A percentile compares a stretch with the other conserved stretches of the same genome.
Evolutionary conservation across 2,888 invertebrate genomes (phyloP).

Genomic region (Germaria angustata): DNA sequence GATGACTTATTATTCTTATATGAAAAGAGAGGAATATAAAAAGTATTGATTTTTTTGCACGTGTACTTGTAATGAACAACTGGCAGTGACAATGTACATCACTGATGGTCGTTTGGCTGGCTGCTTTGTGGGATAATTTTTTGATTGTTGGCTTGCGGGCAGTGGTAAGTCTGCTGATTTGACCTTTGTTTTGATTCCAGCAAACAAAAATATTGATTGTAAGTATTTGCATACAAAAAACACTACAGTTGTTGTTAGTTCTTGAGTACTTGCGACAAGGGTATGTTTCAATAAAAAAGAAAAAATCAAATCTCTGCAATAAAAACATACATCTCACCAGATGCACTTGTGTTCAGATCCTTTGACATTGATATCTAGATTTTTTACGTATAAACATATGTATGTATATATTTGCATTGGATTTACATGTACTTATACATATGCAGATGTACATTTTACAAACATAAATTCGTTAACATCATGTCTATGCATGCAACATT

Average conservation of each 20-base stretch:
- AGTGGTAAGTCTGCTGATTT: slow-evolving; percentile 28
- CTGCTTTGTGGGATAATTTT: slow-evolving; percentile 1
- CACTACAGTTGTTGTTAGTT: slow-evolving; percentile 42
- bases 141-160: slow-evolving; percentile 4
- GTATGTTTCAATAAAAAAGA: slow-evolving; percentile 32
- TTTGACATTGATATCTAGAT: slow-evolving; percentile 35
- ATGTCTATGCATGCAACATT: background rate
- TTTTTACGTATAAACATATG: background rate
- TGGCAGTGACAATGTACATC: slow-evolving; percentile 22
- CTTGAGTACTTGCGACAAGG: slow-evolving; percentile 36
- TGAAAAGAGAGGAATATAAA: background rate
- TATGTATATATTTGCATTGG: background rate
- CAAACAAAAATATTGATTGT: slow-evolving; percentile 52
- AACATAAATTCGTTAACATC: background rate
- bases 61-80: slow-evolving; percentile 18
- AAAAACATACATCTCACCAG: slow-evolving; percentile 41
- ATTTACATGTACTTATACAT: background rate
- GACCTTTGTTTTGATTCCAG: slow-evolving; percentile 52
- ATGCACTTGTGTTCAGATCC: slow-evolving; percentile 11
- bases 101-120: background rate
- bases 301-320: slow-evolving; percentile 27
- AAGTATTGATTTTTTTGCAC: slow-evolving; percentile 14
- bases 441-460: background rate
- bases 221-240: slow-evolving; percentile 51
- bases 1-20: background rate